A percentile compares a stretch with the other conserved stretches of the same genome.
These are phyloP conservation scores for Agrilus planipennis DNA, from an alignment of 1,140 invertebrate genomes.

Conservation along the genomic window DNA sequence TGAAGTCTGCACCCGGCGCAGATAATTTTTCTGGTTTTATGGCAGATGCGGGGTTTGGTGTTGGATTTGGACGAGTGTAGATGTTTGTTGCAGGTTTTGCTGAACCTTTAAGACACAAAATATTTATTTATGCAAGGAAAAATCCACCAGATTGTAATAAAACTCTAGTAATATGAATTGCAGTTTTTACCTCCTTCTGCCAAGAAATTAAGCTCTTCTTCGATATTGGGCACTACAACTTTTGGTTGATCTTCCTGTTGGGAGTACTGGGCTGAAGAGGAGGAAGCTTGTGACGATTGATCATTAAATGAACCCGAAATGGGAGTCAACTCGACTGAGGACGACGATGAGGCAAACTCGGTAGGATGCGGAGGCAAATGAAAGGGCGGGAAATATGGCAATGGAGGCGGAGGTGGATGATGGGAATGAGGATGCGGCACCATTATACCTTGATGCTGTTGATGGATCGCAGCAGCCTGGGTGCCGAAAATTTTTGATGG, in stretches of 20 bases:
- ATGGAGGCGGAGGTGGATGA: slow-evolving; percentile 38
- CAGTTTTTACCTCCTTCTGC: slow-evolving; percentile 44
- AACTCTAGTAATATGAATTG: slow-evolving; percentile 11
- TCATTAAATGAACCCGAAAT: slow-evolving; percentile 46
- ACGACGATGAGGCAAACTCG: slow-evolving; percentile 52
- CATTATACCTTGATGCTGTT: slow-evolving; percentile 39
- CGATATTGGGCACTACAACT: slow-evolving; percentile 74
- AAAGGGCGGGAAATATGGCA: slow-evolving; percentile 58
- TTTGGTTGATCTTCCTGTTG: slow-evolving; percentile 57
- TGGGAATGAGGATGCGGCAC: slow-evolving; percentile 48
- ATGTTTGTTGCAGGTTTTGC: slow-evolving; percentile 20
- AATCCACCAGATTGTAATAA: no score
- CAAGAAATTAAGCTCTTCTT: slow-evolving; percentile 70
- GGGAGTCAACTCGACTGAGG: slow-evolving; percentile 51
- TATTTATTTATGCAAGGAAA: no score
- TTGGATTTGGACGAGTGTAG: slow-evolving; percentile 15
- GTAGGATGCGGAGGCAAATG: slow-evolving; percentile 47
- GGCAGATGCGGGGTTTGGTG: slow-evolving; percentile 4
- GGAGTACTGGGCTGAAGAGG: slow-evolving; percentile 8
- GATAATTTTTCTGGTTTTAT: slow-evolving; percentile 30
- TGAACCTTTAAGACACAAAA: slow-evolving; percentile 17
- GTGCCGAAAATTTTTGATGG: slow-evolving; percentile 52
- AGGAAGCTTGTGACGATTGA: slow-evolving; percentile 26
- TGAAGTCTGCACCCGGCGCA: slow-evolving; percentile 61
- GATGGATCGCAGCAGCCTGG: slow-evolving; percentile 48